Evolutionary conservation across 2,113 vertebrate genomes (phyloP), one percentile per base, ranked within the genome.

Genomic region (Notarius quadriscutis): DNA sequence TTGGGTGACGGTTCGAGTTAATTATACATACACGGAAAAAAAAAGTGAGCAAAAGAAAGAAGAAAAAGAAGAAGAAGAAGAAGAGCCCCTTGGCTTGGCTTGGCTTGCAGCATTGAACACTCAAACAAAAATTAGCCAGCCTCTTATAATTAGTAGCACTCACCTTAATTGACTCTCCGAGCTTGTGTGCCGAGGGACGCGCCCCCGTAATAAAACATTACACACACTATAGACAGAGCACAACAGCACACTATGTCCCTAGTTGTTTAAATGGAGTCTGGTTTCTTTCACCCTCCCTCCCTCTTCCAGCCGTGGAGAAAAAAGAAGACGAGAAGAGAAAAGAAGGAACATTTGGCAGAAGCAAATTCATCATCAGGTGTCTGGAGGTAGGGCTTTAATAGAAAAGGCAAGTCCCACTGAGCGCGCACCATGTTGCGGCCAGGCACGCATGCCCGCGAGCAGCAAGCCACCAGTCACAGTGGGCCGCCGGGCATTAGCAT

Each of bases 331-430:
- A 58, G 57, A 58, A 58, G 55, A 96, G 95, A 96, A 97, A 11
- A 53, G 11, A 11, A 96, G 97, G 97, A 98, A 98, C 97, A 98
- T 98, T 99, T 98, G 97, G 97, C 96, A 97, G 97, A 97, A 97
- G 97, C 98, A 97, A 97, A 99, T 99, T 99, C 97, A 99, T 99
- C 97, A 99, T 99, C 97, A 98, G 97, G 97, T 98, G 98, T 98
- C 98, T 97, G 97, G 97, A 99, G 97, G 97, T 97, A 95, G 98
- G 97, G 86, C 96, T 97, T 97, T 98, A 98, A 98, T 98, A 99
- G 97, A 98, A 99, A 99, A 99, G 97, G 97, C 96, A 97, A 96
- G 96, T 98, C 98, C 97, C 97, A 98, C 97, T 96, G 97, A 97
- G 97, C 94, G 96, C 95, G 94, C 96, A 96, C 96, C 95, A 95